Evolutionary conservation across 2,888 invertebrate genomes (phyloP).

Genomic region (Morpho deidamia): DNA sequence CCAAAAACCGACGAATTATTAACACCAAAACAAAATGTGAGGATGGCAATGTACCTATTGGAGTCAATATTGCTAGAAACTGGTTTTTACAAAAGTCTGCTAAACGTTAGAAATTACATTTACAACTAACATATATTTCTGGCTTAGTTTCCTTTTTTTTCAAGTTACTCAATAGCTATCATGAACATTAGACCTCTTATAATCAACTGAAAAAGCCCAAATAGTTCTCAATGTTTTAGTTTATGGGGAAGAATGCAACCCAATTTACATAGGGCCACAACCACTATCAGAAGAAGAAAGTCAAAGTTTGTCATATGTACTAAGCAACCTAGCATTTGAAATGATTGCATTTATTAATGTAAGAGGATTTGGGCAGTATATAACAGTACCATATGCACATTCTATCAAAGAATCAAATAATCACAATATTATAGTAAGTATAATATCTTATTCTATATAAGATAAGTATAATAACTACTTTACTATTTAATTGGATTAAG

Average conservation of each 20-base stretch:
- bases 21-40: constrained; percentile 39
- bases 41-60: constrained; percentile 33
- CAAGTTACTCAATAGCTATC: background rate
- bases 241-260: constrained; percentile 41
- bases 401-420: constrained; percentile 37
- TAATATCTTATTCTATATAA: no score
- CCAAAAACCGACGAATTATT: constrained; percentile 50
- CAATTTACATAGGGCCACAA: constrained; percentile 44
- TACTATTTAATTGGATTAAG: no score
- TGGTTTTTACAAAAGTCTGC: constrained; percentile 37
- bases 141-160: background rate
- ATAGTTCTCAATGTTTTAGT: constrained; percentile 3
- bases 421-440: constrained; percentile 51
- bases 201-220: background rate
- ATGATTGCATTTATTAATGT: constrained; percentile 56
- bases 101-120: constrained; percentile 16
- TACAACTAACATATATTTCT: background rate
- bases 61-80: constrained; percentile 58
- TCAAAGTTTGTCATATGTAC: constrained; percentile 38
- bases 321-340: constrained; percentile 44
- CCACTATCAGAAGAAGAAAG: constrained; percentile 56
- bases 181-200: background rate
- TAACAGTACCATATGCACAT: constrained; percentile 54
- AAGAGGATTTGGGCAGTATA: constrained; percentile 48
- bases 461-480: no score